Conservation (phyloP, 2,888 invertebrate genomes). For the Melipona beecheii region DNA sequence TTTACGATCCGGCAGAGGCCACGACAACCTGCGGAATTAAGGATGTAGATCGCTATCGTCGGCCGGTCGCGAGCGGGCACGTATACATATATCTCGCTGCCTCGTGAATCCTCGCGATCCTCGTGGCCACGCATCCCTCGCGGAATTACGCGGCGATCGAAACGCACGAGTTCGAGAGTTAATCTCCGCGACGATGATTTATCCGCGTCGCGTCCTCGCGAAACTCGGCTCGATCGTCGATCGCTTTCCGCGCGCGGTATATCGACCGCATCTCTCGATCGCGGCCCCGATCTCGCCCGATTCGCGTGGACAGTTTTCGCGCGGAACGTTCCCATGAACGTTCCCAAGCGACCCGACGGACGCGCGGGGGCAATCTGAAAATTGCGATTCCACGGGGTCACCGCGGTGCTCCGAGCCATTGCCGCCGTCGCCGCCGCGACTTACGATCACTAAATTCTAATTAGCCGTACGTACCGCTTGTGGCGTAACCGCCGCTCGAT, state of each 20-base stretch:
- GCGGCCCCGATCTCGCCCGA: background rate
- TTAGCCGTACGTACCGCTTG: conserved; percentile 72
- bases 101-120: conserved; percentile 56
- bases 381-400: conserved; percentile 74
- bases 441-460: conserved; percentile 81
- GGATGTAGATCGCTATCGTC: conserved; percentile 73
- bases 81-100: conserved; percentile 33
- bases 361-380: conserved; percentile 55
- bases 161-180: conserved; percentile 40
- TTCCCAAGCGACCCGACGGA: background rate
- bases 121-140: conserved; percentile 30
- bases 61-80: conserved; percentile 47
- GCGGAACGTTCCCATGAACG: conserved; percentile 13
- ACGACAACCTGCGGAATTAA: conserved; percentile 73
- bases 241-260: background rate
- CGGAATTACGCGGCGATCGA: conserved; percentile 34
- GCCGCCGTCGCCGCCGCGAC: conserved; percentile 62
- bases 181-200: conserved; percentile 35
- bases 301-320: background rate
- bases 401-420: conserved; percentile 20
- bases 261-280: background rate
- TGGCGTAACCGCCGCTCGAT: conserved; percentile 64
- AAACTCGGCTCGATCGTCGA: conserved; percentile 22
- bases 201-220: conserved; percentile 11
- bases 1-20: conserved; percentile 67